phyloP scores from a whole-genome alignment of 1,140 invertebrate genomes.

The Carposina sasakii region DNA sequence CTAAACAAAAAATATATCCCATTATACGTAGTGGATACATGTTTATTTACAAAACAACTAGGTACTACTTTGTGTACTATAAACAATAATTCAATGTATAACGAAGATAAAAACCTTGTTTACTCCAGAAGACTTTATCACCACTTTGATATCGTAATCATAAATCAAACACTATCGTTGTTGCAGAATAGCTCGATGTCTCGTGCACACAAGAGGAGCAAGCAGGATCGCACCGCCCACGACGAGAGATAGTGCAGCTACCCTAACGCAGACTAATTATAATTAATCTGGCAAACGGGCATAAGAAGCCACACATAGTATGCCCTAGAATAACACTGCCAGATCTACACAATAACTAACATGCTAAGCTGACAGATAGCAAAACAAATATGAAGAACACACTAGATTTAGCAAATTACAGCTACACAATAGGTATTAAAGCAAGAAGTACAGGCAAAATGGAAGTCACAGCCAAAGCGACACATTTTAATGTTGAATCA shows the following conservation, averaged over 20 bases:
- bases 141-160: constrained; percentile 30
- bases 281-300: constrained; percentile 61
- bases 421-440: too few species aligned
- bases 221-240: constrained; percentile 55
- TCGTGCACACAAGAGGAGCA: constrained; percentile 61
- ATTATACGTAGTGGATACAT: too few species aligned
- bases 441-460: constrained; percentile 15
- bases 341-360: constrained; percentile 19
- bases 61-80: too few species aligned
- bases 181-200: constrained; percentile 67
- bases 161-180: constrained; percentile 47
- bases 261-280: constrained; percentile 52
- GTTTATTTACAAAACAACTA: too few species aligned
- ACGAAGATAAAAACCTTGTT: too few species aligned
- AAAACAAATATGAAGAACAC: too few species aligned
- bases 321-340: constrained; percentile 48
- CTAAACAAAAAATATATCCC: too few species aligned
- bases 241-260: constrained; percentile 50
- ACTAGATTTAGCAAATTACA: too few species aligned
- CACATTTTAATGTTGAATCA: too few species aligned
- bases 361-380: constrained; percentile 50
- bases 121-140: too few species aligned
- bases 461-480: too few species aligned
- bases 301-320: constrained; percentile 62
- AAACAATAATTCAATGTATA: too few species aligned